Percentiles rank a stretch among this genome's conserved stretches.
phyloP scores from a whole-genome alignment of 37 sponge, comb jelly and placozoan species.

The Bolinopsis microptera region DNA sequence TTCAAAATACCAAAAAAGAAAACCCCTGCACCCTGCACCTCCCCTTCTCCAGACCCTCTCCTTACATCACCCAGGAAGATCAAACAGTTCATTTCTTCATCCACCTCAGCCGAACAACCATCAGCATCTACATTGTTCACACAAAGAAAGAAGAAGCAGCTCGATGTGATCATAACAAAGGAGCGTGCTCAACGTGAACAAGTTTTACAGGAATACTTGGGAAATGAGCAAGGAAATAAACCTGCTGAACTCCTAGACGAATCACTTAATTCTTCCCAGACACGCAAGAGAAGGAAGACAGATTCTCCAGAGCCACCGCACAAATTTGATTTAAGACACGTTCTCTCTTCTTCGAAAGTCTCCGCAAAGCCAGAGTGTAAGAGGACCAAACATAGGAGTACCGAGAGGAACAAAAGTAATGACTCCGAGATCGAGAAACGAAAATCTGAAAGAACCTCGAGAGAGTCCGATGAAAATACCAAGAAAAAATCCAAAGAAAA shows the following conservation, averaged over 20 bases:
- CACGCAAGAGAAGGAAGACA: conserved; percentile 12
- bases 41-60: neutral
- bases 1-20: conserved; percentile 16
- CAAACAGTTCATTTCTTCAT: neutral
- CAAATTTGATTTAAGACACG: conserved; percentile 10
- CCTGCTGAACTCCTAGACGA: neutral
- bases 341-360: neutral
- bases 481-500: neutral
- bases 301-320: conserved; percentile 21
- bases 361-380: neutral
- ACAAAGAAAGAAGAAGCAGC: conserved; percentile 35
- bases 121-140: conserved; percentile 9
- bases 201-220: neutral
- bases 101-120: neutral
- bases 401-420: neutral
- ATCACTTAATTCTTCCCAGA: neutral
- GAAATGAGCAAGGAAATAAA: neutral
- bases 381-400: neutral
- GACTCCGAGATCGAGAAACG: neutral
- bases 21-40: neutral
- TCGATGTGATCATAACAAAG: neutral
- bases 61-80: conserved; percentile 6
- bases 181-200: neutral
- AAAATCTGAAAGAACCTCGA: neutral
- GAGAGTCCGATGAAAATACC: neutral